Evolutionary conservation across 2,113 vertebrate species (phyloP).

Genomic region (Agapornis roseicollis): DNA sequence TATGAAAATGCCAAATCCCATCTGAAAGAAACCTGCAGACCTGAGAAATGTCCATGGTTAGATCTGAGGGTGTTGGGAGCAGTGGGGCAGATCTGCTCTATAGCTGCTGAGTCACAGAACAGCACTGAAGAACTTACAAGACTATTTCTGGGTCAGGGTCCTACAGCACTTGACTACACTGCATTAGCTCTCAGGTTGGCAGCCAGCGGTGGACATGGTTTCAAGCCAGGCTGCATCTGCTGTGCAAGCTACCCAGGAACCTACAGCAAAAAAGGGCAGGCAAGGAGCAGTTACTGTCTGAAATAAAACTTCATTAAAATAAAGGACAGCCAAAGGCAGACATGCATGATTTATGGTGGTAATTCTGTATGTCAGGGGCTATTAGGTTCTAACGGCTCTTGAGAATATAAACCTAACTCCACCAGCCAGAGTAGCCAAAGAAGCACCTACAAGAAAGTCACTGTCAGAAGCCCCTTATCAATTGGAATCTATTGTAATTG

Average conservation of each 20-base stretch:
- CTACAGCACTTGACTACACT: constrained; percentile 19
- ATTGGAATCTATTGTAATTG: constrained; percentile 40
- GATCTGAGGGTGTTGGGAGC: not conserved
- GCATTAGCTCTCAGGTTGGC: not conserved
- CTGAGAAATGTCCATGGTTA: not conserved
- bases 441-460: constrained; percentile 33
- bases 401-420: constrained; percentile 35
- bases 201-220: not conserved
- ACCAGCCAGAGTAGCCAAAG: constrained; percentile 30
- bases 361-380: constrained; percentile 26
- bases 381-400: constrained; percentile 40
- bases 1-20: not conserved
- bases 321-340: constrained; percentile 56
- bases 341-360: constrained; percentile 56
- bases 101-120: constrained; percentile 57
- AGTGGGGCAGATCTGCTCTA: not conserved
- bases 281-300: constrained; percentile 17
- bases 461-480: constrained; percentile 50
- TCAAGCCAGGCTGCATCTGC: constrained; percentile 47
- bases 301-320: constrained; percentile 64
- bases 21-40: constrained; percentile 2
- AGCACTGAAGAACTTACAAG: constrained; percentile 18
- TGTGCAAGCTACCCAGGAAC: constrained; percentile 27
- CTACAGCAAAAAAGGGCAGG: constrained; percentile 50
- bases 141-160: constrained; percentile 12